Base-by-base conservation (phyloP, 2,888 invertebrate species). In the Steinernema scapterisci region DNA sequence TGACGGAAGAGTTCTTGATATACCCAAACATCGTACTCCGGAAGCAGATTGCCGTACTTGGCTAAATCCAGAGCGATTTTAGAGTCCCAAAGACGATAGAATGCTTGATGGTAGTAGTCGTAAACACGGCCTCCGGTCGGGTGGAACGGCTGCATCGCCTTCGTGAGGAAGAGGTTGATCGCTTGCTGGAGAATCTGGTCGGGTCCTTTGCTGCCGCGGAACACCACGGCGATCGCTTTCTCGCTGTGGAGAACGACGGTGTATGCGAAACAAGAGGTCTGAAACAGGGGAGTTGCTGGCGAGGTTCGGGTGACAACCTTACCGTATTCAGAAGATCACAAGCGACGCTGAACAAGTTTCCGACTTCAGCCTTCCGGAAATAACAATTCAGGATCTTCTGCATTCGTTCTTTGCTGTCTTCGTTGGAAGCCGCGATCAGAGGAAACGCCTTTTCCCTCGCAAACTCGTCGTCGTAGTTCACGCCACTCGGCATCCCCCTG, bases 121-220 rank as follows among this genome's bases (percentile, higher is more conserved):
- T 23, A 46, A n/a, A 71, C 71, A 27, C 51, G 46, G 23, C 71
- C 71, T 1, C 71, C 71, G 27, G 71, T 71, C 16, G 71, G 71
- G 23, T 5, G 27, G 71, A 71, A 71, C 6, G 71, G 48, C 16
- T 44, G 13, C 45, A 19, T 27, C 23, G 51, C 71, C 25, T 71
- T 71, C 25, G 51, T 48, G 7, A 71, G 27, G 51, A 71, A 71
- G 63, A 63, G 31, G 45, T 71, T 51, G 11, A 46, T 31, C 25
- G 48, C 71, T 25, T 71, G 48, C n/a, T 48, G 48, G 45, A 51
- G 11, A 3, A 71, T 9, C 51, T 71, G 71, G 11, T 48, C 51
- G 25, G 16, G 16, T 7, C 71, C 71, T 19, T 71, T 71, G 51
- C 25, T 48, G 1, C 71, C 71, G 1, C 71, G 46, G 71, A 48